Evolutionary conservation across 2,888 invertebrate species (phyloP), one percentile per base, ranked within the genome.

Genomic region (Cryptocephalus primarius): DNA sequence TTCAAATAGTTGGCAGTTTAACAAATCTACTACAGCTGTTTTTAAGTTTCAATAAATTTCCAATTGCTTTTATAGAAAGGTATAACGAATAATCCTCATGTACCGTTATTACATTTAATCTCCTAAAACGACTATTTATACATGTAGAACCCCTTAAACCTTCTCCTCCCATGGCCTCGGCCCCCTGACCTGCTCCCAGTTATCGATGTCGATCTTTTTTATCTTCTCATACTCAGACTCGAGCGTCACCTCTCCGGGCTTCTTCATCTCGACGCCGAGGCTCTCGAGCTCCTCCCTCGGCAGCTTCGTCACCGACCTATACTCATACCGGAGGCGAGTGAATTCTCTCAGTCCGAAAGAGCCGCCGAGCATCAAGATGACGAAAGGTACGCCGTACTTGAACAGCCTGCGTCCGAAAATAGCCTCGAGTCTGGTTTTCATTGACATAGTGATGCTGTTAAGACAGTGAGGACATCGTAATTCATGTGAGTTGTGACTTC

Each of bases 131-230:
- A 22, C 22, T 22, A 22, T 22, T 22, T 22, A 22, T 6, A 22
- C 22, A 22, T 6, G 22, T 22, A 22, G 22, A 22, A 22, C 6
- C 22, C 43, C 32, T 38, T 46, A 31, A 33, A 13, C 32, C 32
- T 55, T 55, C 53, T 79, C 75, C 62, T 92, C 91, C 90, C 90
- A 91, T 1, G 91, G 90, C 45, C 92, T 73, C 6, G 90, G 86
- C 0, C 89, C 89, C 57, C 92, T 73, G 54, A 82, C 80, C 62
- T 91, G 90, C 63, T 87, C 80, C 92, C 92, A 93, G 57, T 83
- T 77, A 53, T 89, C 83, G 55, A 88, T 79, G 64, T 92, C 85
- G 36, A 85, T 67, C 45, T 75, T 67, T 65, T 85, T 75, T 2
- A 88, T 73, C 68, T 84, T 83, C 55, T 88, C 83, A 72, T 77